Percentiles rank a stretch among this genome's conserved stretches.
phyloP scores from a whole-genome alignment of 37 sponge, comb jelly and placozoan species.

The Haliclona indistincta region DNA sequence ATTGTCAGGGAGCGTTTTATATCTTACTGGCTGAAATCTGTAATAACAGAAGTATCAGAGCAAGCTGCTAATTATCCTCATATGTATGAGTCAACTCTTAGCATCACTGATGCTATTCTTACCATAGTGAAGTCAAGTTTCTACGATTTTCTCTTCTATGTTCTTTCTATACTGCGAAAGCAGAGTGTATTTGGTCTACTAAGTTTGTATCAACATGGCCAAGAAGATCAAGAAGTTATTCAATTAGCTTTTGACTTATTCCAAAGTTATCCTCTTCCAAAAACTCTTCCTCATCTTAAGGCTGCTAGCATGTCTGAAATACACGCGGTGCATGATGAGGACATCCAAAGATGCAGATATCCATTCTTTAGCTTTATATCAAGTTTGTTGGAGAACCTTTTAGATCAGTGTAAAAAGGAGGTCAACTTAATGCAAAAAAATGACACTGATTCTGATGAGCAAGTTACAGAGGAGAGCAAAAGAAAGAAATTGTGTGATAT shows the following conservation, averaged over 20 bases:
- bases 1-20: conserved; percentile 49
- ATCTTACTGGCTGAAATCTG: conserved; percentile 68
- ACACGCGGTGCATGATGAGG: background rate
- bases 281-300: conserved; percentile 62
- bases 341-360: conserved; percentile 31
- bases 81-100: no score
- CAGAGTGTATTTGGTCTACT: conserved; percentile 60
- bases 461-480: no score
- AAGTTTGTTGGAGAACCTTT: conserved; percentile 29
- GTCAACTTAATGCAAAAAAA: no score
- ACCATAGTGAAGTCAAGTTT: conserved; percentile 68
- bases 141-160: conserved; percentile 75
- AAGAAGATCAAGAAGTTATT: no score
- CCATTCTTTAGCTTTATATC: conserved; percentile 60
- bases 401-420: conserved; percentile 57
- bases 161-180: conserved; percentile 66
- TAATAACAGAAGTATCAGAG: no score
- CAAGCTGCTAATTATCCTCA: no score
- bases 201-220: conserved; percentile 15
- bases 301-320: conserved; percentile 16
- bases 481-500: no score
- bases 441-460: no score
- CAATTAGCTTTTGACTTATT: conserved; percentile 56
- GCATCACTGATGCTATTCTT: no score
- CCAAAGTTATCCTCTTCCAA: conserved; percentile 38